Base-by-base conservation (phyloP, 64 coral and sea anemone genomes). In the Orbicella faveolata region DNA sequence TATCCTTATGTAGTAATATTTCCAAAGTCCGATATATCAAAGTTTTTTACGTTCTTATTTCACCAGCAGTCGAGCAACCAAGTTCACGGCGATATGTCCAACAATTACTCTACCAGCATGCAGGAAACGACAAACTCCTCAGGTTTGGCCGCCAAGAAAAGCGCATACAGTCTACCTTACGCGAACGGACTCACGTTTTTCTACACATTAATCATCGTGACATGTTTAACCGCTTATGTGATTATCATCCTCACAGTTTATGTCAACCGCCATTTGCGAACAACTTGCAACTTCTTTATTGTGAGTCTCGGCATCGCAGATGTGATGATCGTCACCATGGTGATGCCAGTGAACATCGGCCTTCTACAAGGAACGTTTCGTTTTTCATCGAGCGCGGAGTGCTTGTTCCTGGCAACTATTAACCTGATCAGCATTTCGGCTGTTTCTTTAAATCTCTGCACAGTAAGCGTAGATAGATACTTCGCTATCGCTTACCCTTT, bases 231-330 rank as follows among this genome's bases (percentile, higher is more conserved):
- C 15, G 84, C 76, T 17, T 93, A 93, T 30, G 55, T 65, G 17
- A 18, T 81, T 9, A 88, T 93, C 51, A 74, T 74, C 17, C 34
- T 81, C 20, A 80, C 84, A 21, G 86, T 93, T 48, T 93, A 75
- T 51, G 21, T 88, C 2, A 93, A 93, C 54, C 79, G 84, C 1
- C 75, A 54, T 12, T 75, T 96, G 16, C 63, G 94, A 84, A 93
- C 72, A 14, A 96, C 86, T 34, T 96, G 94, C 75, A 96, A 96
- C 67, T 96, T 65, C 72, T 96, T 96, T 33, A 96, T 96, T n/a
- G 63, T 96, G 21, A 96, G 94, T 30, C 90, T 96, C 64, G 94
- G 90, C 36, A 12, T 93, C 16, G 94, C 94, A 0, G 94, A 96
- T 52, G 62, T 64, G 1, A 63, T 96, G 23, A 93, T 96, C 9